Evolutionary conservation across 2,113 vertebrate genomes (phyloP), one percentile per base, ranked within the genome.

Genomic region (Osmerus mordax): DNA sequence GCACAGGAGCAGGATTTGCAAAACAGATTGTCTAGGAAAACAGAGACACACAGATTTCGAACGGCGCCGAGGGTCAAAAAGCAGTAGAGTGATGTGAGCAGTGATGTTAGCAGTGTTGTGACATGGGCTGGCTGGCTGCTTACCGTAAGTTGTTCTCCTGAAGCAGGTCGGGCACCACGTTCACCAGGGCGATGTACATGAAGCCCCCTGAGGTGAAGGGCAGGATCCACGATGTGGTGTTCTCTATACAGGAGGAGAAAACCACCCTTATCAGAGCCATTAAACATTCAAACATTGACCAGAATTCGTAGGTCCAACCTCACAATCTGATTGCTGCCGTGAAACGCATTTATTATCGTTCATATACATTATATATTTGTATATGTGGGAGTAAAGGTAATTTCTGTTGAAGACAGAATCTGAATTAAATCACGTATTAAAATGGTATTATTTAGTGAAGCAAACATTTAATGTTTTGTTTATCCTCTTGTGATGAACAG

Each of bases 121-220:
- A 47, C 9, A 1, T 47, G 41, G 9, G 41, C 41, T 12, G 41
- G 41, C 41, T 47, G 41, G 41, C 41, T 47, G 3, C 47, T 11
- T 88, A 98, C 97, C 95, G 95, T 0, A 93, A 90, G 83, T 93
- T 94, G 62, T 94, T 94, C 86, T 99, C 97, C 71, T 96, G 90
- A 2, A 99, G 76, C 70, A 99, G 94, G 87, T 99, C 97, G 6
- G 97, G 97, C 75, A 99, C 91, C 71, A 99, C 96, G 6, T 94
- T 98, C 78, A 99, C 96, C 92, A 99, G 89, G 64, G 97, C 96
- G 1, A 99, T 98, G 82, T 99, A 98, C 60, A 99, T 93, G 76
- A 99, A 99, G 32, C 97, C 94, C 41, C 97, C 97, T 1, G 96
- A 95, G 29, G 96, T 97, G 88, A 99, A 99, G 65, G 97, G 96